Evolutionary conservation across 2,888 invertebrate genomes (phyloP), one percentile per base, ranked within the genome.

Genomic region (Dryobota labecula): DNA sequence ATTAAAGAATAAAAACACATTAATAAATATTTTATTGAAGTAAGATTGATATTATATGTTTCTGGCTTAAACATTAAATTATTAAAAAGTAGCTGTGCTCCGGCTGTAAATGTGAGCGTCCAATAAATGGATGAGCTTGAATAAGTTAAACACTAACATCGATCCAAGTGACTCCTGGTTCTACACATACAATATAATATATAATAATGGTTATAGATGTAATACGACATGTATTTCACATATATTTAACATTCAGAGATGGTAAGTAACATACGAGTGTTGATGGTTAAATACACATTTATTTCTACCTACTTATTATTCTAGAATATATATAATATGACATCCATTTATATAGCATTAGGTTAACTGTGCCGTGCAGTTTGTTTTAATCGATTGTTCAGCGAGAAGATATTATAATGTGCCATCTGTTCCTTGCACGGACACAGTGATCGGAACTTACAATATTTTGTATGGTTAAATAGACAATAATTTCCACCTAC

Each of bases 1-100:
- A 71, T 60, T 47, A 75, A 76, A 76, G 76, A 73, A 54, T 54
- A 27, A 9, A 61, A 53, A 45, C 47, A 67, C 62, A 61, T 74
- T 82, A 61, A 53, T 63, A 80, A 47, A 70, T 69, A 76, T 80
- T 60, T 80, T 79, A 83, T 83, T 84, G 72, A 77, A 71, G 8
- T 63, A 73, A 75, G 54, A 73, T 69, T 77, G 67, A 77, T 78
- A 75, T 73, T 80, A 85, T 76, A 80, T 83, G 62, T 61, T 75
- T 85, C 88, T 88, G 89, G 87, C 87, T 85, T 87, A 89, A 89
- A 88, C 87, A 86, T 86, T 80, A 83, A 80, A 81, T 54, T 38
- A 65, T 70, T 71, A 20, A 57, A 36, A 70, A 33, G 24, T 67
- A 41, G 64, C 43, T 63, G 61, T 60, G 72, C 67, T 77, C 66